phyloP scores from a whole-genome alignment of 1,140 invertebrate species.

The Drosophila nannoptera region DNA sequence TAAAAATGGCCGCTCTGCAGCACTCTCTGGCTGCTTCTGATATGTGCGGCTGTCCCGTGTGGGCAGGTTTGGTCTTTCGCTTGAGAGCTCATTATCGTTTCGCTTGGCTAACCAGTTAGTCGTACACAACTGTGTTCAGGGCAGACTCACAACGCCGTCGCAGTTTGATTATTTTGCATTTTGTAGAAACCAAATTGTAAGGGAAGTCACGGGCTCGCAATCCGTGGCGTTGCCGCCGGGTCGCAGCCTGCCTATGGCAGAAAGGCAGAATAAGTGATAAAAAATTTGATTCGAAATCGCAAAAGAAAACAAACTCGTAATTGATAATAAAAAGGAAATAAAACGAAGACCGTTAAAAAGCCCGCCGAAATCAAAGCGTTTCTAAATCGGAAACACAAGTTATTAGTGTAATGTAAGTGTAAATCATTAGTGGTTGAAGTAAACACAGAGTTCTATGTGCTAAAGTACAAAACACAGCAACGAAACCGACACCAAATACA shows the following conservation, averaged over 20 bases:
- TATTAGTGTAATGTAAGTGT: slow-evolving; percentile 22
- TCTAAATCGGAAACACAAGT: slow-evolving; percentile 18
- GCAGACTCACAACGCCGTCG: slow-evolving; percentile 52
- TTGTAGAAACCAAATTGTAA: slow-evolving; percentile 48
- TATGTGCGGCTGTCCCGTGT: slow-evolving; percentile 30
- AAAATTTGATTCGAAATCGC: slow-evolving; percentile 3
- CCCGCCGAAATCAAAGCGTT: slow-evolving; percentile 31
- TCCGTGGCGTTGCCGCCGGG: slow-evolving; percentile 61
- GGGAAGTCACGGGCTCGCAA: slow-evolving; percentile 44
- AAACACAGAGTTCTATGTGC: background rate
- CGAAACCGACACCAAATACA: too few species aligned
- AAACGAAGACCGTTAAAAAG: too few species aligned
- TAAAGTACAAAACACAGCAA: too few species aligned
- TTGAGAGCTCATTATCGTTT: slow-evolving; percentile 79
- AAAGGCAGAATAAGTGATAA: slow-evolving; percentile 33
- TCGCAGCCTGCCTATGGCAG: slow-evolving; percentile 52
- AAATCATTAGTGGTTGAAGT: background rate
- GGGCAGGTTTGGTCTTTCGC: slow-evolving; percentile 74
- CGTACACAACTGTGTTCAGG: slow-evolving; percentile 54
- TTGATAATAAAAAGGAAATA: slow-evolving; percentile 1
- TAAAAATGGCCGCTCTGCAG: slow-evolving; percentile 57
- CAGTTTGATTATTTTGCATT: slow-evolving; percentile 58
- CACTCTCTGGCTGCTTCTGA: slow-evolving; percentile 40
- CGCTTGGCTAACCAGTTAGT: slow-evolving; percentile 78
- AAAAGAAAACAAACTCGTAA: slow-evolving; percentile 4